Evolutionary conservation across 1,140 invertebrate species (phyloP).

Genomic region (Zaprionus inermis): DNA sequence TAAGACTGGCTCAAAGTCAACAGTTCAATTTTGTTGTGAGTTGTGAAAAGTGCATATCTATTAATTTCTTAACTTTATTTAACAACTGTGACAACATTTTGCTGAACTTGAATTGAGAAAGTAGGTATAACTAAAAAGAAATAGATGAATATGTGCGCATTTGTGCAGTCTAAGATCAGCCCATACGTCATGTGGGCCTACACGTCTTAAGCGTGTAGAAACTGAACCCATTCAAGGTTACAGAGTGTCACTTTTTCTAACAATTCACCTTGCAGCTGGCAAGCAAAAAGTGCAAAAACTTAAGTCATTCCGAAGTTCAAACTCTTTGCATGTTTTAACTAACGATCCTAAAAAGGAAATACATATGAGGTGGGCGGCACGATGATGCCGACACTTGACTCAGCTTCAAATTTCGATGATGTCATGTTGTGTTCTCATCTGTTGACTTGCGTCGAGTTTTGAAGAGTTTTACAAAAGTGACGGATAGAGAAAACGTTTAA

Average conservation of each 20-base stretch:
- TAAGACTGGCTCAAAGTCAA: constrained; percentile 21
- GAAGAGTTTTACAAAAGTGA: too few relatives aligned
- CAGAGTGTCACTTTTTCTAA: constrained; percentile 16
- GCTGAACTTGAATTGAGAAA: not conserved
- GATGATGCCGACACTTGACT: constrained; percentile 14
- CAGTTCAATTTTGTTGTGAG: constrained; percentile 34
- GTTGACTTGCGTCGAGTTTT: not conserved
- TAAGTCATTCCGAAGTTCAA: not conserved
- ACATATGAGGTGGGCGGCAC: constrained; percentile 18
- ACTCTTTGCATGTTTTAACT: constrained; percentile 1
- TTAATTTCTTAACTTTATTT: constrained; percentile 5
- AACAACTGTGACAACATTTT: constrained; percentile 3
- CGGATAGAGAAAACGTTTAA: not conserved
- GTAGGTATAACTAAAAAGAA: not conserved
- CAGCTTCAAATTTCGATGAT: constrained; percentile 33
- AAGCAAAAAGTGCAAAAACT: not conserved
- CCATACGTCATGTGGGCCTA: not conserved
- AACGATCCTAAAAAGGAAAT: constrained; percentile 19
- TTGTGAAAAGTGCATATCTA: constrained; percentile 26
- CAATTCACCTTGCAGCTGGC: constrained; percentile 11
- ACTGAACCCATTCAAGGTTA: constrained; percentile 32
- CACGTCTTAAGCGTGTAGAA: not conserved
- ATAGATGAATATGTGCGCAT: not conserved
- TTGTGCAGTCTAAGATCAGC: not conserved
- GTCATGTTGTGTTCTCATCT: constrained; percentile 16